A percentile compares a stretch with the other conserved stretches of the same genome.
Conservation (phyloP, 2,113 vertebrate species). For the Syngnathus floridae region DNA sequence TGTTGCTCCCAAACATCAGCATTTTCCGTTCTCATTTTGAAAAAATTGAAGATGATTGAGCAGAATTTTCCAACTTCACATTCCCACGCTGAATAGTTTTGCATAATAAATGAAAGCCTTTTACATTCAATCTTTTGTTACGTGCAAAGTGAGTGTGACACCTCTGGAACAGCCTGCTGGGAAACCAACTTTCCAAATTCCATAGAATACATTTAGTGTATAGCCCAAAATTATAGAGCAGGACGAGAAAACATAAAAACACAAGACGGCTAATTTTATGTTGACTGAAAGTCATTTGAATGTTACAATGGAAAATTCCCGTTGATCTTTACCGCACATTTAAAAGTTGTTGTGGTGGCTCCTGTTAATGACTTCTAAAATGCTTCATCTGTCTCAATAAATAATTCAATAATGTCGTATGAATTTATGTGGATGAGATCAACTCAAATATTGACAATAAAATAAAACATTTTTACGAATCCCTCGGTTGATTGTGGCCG, state of each 20-base stretch:
- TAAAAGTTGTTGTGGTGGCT: too few relatives aligned
- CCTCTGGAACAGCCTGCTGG: conserved; percentile 45
- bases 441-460: neutral
- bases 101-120: conserved; percentile 58
- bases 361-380: too few relatives aligned
- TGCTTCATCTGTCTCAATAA: too few relatives aligned
- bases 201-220: conserved; percentile 14
- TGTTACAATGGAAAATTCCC: too few relatives aligned
- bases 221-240: neutral
- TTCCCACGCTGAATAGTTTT: conserved; percentile 37
- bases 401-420: too few relatives aligned
- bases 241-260: neutral
- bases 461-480: neutral
- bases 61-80: conserved; percentile 65
- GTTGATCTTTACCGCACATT: too few relatives aligned
- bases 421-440: neutral
- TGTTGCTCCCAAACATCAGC: conserved; percentile 53
- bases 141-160: conserved; percentile 54
- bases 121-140: conserved; percentile 59
- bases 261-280: neutral
- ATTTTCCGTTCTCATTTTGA: conserved; percentile 18
- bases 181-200: conserved; percentile 33
- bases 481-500: neutral
- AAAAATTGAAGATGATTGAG: conserved; percentile 56
- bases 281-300: too few relatives aligned